A percentile compares a stretch with the other conserved stretches of the same genome.
These are phyloP conservation scores for Iselma pallidipennis DNA, from an alignment of 2,888 invertebrate genomes.

Conservation along the genomic window DNA sequence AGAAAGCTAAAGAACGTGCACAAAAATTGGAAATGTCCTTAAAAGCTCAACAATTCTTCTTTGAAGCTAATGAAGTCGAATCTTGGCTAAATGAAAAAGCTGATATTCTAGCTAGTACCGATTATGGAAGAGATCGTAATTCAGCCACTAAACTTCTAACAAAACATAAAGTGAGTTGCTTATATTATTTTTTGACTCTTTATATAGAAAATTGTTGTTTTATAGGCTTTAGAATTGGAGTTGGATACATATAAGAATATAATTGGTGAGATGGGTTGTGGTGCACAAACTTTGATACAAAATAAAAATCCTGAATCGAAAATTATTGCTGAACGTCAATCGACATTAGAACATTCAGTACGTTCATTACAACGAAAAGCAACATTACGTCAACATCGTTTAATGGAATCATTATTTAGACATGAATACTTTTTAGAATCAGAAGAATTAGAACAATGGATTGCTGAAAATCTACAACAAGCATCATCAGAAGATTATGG, in stretches of 20 bases:
- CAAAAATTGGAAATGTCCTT: conserved; percentile 82
- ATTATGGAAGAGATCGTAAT: conserved; percentile 88
- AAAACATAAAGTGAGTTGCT: conserved; percentile 80
- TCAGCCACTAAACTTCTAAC: conserved; percentile 91
- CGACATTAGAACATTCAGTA: conserved; percentile 76
- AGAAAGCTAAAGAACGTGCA: conserved; percentile 71
- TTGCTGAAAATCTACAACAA: conserved; percentile 85
- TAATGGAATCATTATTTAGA: conserved; percentile 87
- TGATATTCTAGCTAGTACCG: conserved; percentile 78
- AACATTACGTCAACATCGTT: conserved; percentile 75
- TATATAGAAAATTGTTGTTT: conserved; percentile 11
- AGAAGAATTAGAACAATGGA: conserved; percentile 89
- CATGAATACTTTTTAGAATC: conserved; percentile 92
- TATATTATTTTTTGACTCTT: background rate
- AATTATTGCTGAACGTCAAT: conserved; percentile 76
- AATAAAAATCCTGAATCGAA: conserved; percentile 83
- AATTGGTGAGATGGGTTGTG: conserved; percentile 90
- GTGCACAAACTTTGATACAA: conserved; percentile 79
- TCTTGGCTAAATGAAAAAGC: conserved; percentile 90
- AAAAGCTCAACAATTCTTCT: conserved; percentile 89
- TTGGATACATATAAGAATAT: conserved; percentile 90
- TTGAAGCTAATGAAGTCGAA: conserved; percentile 90
- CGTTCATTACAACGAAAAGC: conserved; percentile 80
- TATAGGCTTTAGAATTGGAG: conserved; percentile 82
- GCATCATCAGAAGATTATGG: conserved; percentile 94